A percentile compares a stretch with the other conserved stretches of the same genome.
These are phyloP conservation scores for Sakesphorus luctuosus DNA, from an alignment of 2,113 vertebrate genomes.

Conservation along the genomic window DNA sequence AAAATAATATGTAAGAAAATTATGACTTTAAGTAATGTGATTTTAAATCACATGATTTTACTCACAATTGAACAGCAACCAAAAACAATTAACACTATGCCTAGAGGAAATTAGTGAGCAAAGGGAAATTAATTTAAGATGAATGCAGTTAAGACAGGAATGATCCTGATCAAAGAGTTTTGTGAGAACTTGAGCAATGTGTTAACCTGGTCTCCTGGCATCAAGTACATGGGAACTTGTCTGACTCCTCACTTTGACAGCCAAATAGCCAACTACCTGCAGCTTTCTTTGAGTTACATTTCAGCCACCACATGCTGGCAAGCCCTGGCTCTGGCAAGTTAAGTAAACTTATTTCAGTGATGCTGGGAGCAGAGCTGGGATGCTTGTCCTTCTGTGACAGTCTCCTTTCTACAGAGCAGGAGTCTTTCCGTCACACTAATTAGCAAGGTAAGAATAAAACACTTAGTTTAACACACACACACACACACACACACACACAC, in stretches of 20 bases:
- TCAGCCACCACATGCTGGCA: rapidly evolving
- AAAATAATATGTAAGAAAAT: neutral
- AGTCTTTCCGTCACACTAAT: neutral
- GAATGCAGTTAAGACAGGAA: neutral
- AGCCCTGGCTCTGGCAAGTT: neutral
- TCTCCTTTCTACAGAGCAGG: neutral
- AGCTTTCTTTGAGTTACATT: neutral
- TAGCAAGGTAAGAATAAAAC: neutral
- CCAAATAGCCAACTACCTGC: neutral
- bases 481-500: too few relatives aligned
- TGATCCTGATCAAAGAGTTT: neutral
- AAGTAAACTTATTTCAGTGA: neutral
- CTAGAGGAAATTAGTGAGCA: neutral
- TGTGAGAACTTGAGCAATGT: neutral
- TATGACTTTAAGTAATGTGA: neutral
- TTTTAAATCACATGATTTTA: neutral
- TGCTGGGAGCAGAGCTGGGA: neutral
- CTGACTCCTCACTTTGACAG: neutral
- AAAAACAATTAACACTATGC: neutral
- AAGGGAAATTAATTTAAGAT: neutral
- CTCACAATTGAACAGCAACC: neutral
- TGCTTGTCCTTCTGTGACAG: neutral
- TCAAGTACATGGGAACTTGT: neutral
- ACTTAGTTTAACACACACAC: neutral
- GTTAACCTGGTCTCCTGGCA: neutral